Evolutionary conservation across 2,797 vertebrate species (phyloP), one percentile per base, ranked within the genome.

Genomic region (Meriones psammophilus): DNA sequence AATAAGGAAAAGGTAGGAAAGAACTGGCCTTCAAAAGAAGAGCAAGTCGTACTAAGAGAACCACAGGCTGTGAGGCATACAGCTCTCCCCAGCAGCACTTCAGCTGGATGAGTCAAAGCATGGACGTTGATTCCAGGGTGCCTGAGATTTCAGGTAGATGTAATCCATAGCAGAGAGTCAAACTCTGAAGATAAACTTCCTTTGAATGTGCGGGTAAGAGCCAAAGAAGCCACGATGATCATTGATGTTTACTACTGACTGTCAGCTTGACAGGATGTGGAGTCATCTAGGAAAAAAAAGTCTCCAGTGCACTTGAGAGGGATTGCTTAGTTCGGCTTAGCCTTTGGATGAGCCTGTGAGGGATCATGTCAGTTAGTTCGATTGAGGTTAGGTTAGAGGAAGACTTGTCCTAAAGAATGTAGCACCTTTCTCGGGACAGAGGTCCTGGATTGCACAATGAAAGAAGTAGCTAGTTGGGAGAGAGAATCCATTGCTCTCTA

Each of bases 61-160:
- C 20, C 1, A 1, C 30, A 39, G 68, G 54, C 5, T 5, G 3
- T 58, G n/a, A 26, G 42, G 85, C 8, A 18, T 1, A 28, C 8
- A 36, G 85, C 22, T 87, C 71, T 39, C 22, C 22, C 50, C 14
- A 73, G n/a, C 50, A 58, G n/a, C 30, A 87, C 66, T 26, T 71
- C 66, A 26, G 66, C 54, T 50, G 60, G 13, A 83, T 80, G 28
- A 93, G 9, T 69, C 62, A 58, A 83, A 64, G 42, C 73, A 64
- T 33, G 3, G 18, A 71, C 30, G 20, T 42, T 89, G 14, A 46
- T 79, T 79, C 5, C 24, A 30, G 22, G n/a, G 64, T 80, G 83
- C 46, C 80, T 90, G 39, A 80, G 79, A 74, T 71, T 77, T 88
- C 68, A 92, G 62, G 87, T 62, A 83, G 24, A 93, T 62, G 62